Evolutionary conservation across 2,113 vertebrate species (phyloP).

Genomic region (Notarius quadriscutis): DNA sequence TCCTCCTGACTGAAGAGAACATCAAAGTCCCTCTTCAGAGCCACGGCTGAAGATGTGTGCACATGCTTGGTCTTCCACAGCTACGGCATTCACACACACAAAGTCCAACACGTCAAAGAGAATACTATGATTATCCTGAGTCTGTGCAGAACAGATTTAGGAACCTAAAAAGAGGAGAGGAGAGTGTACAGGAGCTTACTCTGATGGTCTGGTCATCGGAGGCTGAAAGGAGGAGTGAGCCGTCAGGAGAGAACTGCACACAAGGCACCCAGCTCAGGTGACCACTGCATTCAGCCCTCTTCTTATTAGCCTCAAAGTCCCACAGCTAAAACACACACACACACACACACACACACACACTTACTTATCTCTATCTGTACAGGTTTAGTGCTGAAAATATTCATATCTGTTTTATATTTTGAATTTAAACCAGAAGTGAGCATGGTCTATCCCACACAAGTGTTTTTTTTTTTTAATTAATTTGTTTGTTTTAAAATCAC

Average conservation of each 20-base stretch:
- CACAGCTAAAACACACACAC: constrained; percentile 77
- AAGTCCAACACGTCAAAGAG: not conserved
- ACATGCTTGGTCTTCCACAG: constrained; percentile 91
- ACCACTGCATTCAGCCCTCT: constrained; percentile 90
- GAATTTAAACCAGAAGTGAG: not conserved
- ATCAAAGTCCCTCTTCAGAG: constrained; percentile 88
- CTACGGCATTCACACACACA: constrained; percentile 62
- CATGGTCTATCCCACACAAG: not conserved
- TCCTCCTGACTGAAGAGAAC: constrained; percentile 77
- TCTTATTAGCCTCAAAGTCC: constrained; percentile 82
- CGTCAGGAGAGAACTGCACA: constrained; percentile 87
- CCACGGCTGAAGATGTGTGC: constrained; percentile 82
- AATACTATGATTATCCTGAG: no score
- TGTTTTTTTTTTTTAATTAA: no score
- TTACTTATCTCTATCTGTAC: not conserved
- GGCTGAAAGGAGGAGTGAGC: constrained; percentile 87
- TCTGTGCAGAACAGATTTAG: not conserved
- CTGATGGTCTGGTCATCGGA: constrained; percentile 95
- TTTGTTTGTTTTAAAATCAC: no score
- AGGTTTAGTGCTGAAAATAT: not conserved
- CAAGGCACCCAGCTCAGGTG: constrained; percentile 94
- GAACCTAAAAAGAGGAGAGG: not conserved
- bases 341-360: not conserved
- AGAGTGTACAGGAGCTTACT: constrained; percentile 65
- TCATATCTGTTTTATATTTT: not conserved